phyloP scores from a whole-genome alignment of 1,140 invertebrate species.

The Drosophila hydei region DNA sequence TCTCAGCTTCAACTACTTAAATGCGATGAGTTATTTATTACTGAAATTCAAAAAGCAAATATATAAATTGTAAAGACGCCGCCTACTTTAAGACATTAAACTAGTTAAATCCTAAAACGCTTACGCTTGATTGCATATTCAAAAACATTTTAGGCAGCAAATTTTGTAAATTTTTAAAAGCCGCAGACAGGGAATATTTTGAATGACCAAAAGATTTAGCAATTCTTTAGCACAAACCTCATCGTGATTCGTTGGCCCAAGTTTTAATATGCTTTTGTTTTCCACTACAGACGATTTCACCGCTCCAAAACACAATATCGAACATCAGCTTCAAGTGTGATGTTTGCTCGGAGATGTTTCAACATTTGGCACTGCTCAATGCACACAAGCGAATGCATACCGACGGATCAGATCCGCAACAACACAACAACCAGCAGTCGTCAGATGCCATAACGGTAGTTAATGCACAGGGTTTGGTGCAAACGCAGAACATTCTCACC shows the following conservation, averaged over 20 bases:
- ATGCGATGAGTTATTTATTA: too few relatives aligned
- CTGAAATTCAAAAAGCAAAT: too few relatives aligned
- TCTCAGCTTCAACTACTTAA: too few relatives aligned
- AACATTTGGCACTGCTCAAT: conserved; percentile 90
- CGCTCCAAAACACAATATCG: conserved; percentile 87
- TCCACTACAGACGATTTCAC: conserved; percentile 6
- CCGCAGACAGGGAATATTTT: conserved; percentile 2
- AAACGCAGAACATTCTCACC: conserved; percentile 84
- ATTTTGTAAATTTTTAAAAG: not conserved
- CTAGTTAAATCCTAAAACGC: too few relatives aligned
- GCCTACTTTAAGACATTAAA: too few relatives aligned
- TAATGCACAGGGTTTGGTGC: conserved; percentile 84
- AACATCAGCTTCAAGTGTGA: conserved; percentile 94
- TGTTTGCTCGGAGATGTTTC: conserved; percentile 92
- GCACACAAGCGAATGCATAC: conserved; percentile 92
- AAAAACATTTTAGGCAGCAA: conserved; percentile 1
- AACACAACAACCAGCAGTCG: conserved; percentile 63
- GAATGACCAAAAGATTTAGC: not conserved
- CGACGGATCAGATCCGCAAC: conserved; percentile 82
- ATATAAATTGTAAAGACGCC: too few relatives aligned
- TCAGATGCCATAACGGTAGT: conserved; percentile 71
- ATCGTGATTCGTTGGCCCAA: not conserved
- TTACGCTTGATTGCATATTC: not conserved
- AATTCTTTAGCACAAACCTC: not conserved
- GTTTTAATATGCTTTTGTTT: conserved; percentile 5